Evolutionary conservation across 2,113 vertebrate species (phyloP).

Genomic region (Xenopus laevis): DNA sequence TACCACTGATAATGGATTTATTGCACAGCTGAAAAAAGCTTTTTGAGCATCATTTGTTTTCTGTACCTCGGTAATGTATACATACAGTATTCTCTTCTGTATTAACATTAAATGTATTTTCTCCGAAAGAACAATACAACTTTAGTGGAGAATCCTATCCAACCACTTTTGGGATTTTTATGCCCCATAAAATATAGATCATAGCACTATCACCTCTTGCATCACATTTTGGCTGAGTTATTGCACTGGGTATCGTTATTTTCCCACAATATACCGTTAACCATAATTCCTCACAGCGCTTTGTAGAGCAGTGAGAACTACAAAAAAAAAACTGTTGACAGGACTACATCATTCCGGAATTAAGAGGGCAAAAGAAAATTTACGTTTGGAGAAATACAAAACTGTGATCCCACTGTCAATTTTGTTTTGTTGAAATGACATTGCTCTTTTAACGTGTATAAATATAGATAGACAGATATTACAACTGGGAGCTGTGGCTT

Average conservation of each 20-base stretch:
- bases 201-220: background rate
- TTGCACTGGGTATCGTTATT: constrained; percentile 3
- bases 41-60: no score
- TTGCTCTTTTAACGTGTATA: no score
- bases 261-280: constrained; percentile 13
- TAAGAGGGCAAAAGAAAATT: background rate
- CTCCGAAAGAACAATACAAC: background rate
- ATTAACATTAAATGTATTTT: background rate
- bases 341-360: background rate
- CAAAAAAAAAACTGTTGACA: background rate
- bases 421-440: no score
- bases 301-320: background rate
- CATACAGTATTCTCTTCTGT: no score
- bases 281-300: constrained; percentile 11
- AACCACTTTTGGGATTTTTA: background rate
- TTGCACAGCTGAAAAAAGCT: no score
- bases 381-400: background rate
- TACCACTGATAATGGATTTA: no score
- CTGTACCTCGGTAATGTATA: no score
- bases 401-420: background rate
- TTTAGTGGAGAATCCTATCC: background rate
- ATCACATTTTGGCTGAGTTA: constrained; percentile 8
- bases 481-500: no score
- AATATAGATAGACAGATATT: no score
- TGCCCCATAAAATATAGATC: constrained; percentile 4